Base-by-base conservation (phyloP, 2,113 vertebrate species). In the Microtus ochrogaster region DNA sequence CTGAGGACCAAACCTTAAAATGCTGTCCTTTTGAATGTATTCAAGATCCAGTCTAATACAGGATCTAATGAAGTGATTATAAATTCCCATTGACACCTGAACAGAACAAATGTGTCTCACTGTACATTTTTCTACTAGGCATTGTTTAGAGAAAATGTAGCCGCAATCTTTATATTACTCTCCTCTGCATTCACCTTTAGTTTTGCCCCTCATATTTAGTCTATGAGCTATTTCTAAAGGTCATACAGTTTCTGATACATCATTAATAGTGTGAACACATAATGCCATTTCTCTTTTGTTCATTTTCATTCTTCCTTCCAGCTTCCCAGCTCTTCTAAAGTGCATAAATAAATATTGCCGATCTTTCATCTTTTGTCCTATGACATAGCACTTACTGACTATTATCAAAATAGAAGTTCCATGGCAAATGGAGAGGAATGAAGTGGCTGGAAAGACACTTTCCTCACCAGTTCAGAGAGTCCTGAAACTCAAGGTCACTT, bases 401-500 rank as follows among this genome's bases (percentile, higher is more conserved):
- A 24, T 78, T 89, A 90, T 90, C 58, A 74, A 92, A 90, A 94
- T 28, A 78, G 61, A 94, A 95, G 22, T n/a, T 94, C 41, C 30
- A 58, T 2, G 28, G 12, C 88, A 97, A 89, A 84, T 83, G 63
- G 85, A 93, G 14, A n/a, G 44, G 90, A 94, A 93, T 76, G 11
- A 5, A 49, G 63, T 52, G 26, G 4, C 13, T 85, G 22, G 7
- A 73, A 96, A 94, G 10, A 84, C 13, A n/a, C 91, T 93, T 92
- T 84, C 88, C 95, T 76, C 55, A 91, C 55, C 47, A 93, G 5
- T 73, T 96, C 61, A 92, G 89, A 92, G 58, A 77, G 21, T 89
- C 81, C 65, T 96, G 24, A 95, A 96, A 92, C 33, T 92, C 84
- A 96, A 96, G 55, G 41, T 96, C n/a, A 93, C 13, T 61, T 92